phyloP scores from a whole-genome alignment of 2,888 invertebrate species.

The Oscheius sp. region DNA sequence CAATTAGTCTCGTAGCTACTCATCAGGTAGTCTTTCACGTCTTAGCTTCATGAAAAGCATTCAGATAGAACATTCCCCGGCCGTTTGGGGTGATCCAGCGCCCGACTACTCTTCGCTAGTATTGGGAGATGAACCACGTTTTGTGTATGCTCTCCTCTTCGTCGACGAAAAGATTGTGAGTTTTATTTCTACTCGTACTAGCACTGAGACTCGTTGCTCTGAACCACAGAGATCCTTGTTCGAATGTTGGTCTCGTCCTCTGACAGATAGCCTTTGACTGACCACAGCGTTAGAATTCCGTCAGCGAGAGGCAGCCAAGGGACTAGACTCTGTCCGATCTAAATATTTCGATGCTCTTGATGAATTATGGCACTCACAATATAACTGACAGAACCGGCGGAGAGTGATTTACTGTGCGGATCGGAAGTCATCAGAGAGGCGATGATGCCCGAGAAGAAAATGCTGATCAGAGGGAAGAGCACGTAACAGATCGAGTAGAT shows the following conservation, averaged over 20 bases:
- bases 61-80: conserved; percentile 43
- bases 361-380: conserved; percentile 6
- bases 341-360: not conserved
- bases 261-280: conserved; percentile 27
- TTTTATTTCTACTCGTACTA: not conserved
- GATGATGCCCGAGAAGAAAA: conserved; percentile 25
- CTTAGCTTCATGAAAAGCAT: not conserved
- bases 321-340: conserved; percentile 21
- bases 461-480: conserved; percentile 22
- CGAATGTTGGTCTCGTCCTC: not conserved
- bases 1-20: conserved; percentile 1
- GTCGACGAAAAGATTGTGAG: conserved; percentile 63
- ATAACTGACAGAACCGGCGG: conserved; percentile 15
- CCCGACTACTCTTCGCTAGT: conserved; percentile 60
- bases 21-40: not conserved
- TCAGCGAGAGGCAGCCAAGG: conserved; percentile 36
- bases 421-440: conserved; percentile 16
- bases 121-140: conserved; percentile 14
- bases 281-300: conserved; percentile 32
- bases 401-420: conserved; percentile 15
- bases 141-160: conserved; percentile 41
- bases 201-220: conserved; percentile 23
- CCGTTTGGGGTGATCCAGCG: conserved; percentile 71
- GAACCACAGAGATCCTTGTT: conserved; percentile 27
- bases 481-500: conserved; percentile 32